Evolutionary conservation across 2,888 invertebrate genomes (phyloP).

Genomic region (Acanthacorydalis orientalis): DNA sequence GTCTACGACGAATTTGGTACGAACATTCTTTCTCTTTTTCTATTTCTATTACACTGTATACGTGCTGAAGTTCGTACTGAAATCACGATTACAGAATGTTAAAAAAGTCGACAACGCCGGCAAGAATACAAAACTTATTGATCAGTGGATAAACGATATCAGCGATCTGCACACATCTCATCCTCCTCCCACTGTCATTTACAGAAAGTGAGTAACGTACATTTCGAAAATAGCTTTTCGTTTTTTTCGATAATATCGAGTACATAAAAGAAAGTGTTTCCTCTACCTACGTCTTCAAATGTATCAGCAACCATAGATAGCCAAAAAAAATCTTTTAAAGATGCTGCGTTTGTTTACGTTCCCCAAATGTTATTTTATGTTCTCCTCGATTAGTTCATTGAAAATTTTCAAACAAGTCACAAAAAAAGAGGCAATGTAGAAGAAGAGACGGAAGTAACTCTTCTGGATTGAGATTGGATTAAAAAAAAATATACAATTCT

Average conservation of each 20-base stretch:
- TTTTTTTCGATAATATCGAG: not conserved
- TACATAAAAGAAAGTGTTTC: no score
- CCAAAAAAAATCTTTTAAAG: no score
- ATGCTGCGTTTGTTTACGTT: no score
- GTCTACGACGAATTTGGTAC: conserved; percentile 12
- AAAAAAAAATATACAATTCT: no score
- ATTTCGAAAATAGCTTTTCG: not conserved
- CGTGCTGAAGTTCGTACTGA: no score
- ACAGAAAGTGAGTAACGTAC: conserved; percentile 45
- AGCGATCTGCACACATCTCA: conserved; percentile 82
- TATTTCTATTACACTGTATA: no score
- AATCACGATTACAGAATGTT: conserved; percentile 41
- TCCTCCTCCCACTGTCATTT: conserved; percentile 69
- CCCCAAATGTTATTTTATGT: no score
- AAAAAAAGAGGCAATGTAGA: not conserved
- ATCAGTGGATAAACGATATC: conserved; percentile 94
- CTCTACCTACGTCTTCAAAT: no score
- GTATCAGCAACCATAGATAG: no score
- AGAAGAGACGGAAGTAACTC: not conserved
- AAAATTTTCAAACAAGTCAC: not conserved
- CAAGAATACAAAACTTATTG: conserved; percentile 74
- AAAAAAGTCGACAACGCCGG: conserved; percentile 72
- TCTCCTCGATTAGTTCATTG: no score
- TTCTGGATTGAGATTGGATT: not conserved
- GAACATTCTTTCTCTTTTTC: not conserved